phyloP scores from a whole-genome alignment of 2,888 invertebrate genomes.

The Pharmacophagus antenor region DNA sequence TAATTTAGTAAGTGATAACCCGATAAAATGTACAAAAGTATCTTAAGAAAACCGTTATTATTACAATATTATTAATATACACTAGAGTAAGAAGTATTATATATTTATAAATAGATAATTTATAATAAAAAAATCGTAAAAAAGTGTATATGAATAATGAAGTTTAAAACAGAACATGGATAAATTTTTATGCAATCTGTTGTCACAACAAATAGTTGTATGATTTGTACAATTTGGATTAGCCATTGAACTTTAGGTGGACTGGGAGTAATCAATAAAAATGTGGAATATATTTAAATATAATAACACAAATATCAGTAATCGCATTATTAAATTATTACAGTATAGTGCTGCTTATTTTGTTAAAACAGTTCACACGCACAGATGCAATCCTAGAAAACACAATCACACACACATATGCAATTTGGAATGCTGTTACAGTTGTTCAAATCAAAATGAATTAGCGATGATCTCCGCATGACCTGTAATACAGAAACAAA shows the following conservation, averaged over 20 bases:
- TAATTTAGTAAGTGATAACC: not conserved
- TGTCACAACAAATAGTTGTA: not conserved
- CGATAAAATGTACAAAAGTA: slow-evolving; percentile 17
- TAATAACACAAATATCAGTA: not conserved
- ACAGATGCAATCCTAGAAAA: not conserved
- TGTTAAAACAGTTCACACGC: not conserved
- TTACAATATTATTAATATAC: not conserved
- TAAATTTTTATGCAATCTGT: no score
- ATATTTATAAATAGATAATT: not conserved
- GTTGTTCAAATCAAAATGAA: slow-evolving; percentile 18
- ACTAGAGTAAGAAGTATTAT: not conserved
- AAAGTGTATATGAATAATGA: not conserved
- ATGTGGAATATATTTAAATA: not conserved
- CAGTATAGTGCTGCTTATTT: not conserved
- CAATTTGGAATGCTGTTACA: slow-evolving; percentile 3
- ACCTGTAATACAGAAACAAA: slow-evolving; percentile 30
- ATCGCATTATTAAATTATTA: not conserved
- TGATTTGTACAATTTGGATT: no score
- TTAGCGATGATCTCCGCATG: slow-evolving; percentile 24
- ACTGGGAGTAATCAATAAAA: no score
- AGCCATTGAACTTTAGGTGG: no score
- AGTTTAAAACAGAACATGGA: no score
- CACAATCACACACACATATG: slow-evolving; percentile 16
- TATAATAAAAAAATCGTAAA: not conserved
- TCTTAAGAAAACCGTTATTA: not conserved